Percentiles rank a stretch among this genome's conserved stretches.
phyloP scores from a whole-genome alignment of 2,113 vertebrate genomes.

The Lates calcarifer region DNA sequence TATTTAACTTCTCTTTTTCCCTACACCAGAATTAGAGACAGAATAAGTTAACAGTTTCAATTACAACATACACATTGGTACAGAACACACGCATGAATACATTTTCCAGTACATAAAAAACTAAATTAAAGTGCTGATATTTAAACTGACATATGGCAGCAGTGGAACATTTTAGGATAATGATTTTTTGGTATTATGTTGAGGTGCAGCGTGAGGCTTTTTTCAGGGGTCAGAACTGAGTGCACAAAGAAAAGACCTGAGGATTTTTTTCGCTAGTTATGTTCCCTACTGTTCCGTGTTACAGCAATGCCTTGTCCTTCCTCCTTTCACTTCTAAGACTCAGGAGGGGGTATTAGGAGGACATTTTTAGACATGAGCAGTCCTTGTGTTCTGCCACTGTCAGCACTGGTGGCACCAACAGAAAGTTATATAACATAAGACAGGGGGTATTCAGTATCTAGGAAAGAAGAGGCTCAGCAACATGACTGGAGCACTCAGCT shows the following conservation, averaged over 20 bases:
- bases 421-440: slow-evolving; percentile 67
- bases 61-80: background rate
- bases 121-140: background rate
- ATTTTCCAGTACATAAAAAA: background rate
- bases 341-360: slow-evolving; percentile 60
- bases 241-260: slow-evolving; percentile 32
- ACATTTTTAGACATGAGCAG: slow-evolving; percentile 72
- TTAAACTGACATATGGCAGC: background rate
- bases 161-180: background rate
- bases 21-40: background rate
- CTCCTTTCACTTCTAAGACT: slow-evolving; percentile 66
- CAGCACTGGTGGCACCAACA: slow-evolving; percentile 74
- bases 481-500: slow-evolving; percentile 50
- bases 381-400: slow-evolving; percentile 78
- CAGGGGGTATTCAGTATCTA: slow-evolving; percentile 66
- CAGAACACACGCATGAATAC: background rate
- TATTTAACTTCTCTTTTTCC: slow-evolving; percentile 5
- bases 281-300: slow-evolving; percentile 52
- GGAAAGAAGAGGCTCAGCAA: slow-evolving; percentile 60
- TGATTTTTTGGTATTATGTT: background rate
- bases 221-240: slow-evolving; percentile 15
- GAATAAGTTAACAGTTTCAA: slow-evolving; percentile 1
- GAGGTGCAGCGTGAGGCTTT: background rate
- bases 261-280: slow-evolving; percentile 42
- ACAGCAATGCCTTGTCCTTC: slow-evolving; percentile 64